Percentiles rank a stretch among this genome's conserved stretches.
These are phyloP conservation scores for Channallabes apus DNA, from an alignment of 2,797 vertebrate genomes.

Conservation along the genomic window DNA sequence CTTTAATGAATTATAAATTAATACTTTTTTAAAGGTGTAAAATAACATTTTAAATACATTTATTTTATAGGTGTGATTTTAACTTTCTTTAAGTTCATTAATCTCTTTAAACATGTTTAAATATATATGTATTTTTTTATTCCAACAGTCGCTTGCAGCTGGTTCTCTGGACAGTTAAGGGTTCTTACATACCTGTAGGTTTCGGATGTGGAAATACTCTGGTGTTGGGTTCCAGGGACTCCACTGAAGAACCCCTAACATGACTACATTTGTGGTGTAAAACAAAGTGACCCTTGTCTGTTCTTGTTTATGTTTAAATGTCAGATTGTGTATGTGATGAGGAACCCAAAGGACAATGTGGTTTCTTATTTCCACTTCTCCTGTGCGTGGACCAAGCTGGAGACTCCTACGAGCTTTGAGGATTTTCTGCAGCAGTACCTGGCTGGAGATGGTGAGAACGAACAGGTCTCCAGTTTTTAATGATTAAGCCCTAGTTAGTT, in stretches of 20 bases:
- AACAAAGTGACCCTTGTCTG: not conserved
- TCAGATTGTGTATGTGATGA: conserved; percentile 67
- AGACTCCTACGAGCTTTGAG: conserved; percentile 61
- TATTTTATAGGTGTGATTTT: not conserved
- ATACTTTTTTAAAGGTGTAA: not conserved
- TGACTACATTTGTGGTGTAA: not conserved
- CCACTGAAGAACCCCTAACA: not conserved
- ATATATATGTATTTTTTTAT: too few species aligned
- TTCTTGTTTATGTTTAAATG: conserved; percentile 16
- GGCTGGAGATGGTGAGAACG: conserved; percentile 57
- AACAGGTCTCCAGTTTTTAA: not conserved
- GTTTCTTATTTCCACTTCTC: conserved; percentile 67
- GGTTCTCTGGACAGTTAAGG: not conserved
- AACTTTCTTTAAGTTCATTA: not conserved
- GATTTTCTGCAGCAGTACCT: conserved; percentile 61
- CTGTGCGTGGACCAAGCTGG: not conserved
- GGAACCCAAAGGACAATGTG: conserved; percentile 67
- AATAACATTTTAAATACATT: not conserved
- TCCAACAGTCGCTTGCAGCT: not conserved
- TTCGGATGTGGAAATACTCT: not conserved
- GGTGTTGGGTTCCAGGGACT: not conserved
- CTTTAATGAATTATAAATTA: too few species aligned
- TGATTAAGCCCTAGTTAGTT: not conserved
- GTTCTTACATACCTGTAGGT: not conserved
- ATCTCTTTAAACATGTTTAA: too few species aligned